Evolutionary conservation across 2,797 vertebrate genomes (phyloP), one percentile per base, ranked within the genome.

Genomic region (Danio kyathit): DNA sequence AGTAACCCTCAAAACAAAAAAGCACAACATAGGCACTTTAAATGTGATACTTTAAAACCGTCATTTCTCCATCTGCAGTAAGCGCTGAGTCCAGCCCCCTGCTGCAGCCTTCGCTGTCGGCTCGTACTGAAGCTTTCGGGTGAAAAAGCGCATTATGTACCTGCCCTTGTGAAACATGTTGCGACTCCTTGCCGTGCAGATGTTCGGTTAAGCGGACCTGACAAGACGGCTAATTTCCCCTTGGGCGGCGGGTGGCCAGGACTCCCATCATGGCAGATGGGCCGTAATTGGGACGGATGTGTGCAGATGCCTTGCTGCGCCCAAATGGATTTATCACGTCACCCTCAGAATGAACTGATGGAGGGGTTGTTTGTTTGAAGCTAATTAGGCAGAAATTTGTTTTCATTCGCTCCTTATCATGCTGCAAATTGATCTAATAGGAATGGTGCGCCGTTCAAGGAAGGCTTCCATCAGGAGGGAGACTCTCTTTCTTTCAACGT

Each of bases 371-470:
- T 96, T 92, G 88, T 96, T 95, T 89, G 94, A 89, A 93, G 93
- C 94, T 96, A 97, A 97, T 97, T 97, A 97, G 93, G 92, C 93
- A 95, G 94, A 94, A 94, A 95, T 96, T 95, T 96, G 95, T 96
- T 97, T 97, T 96, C 89, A 91, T 94, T 96, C 69, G 17, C 49
- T 66, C 85, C 90, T 91, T 88, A 92, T 92, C 91, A 90, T 86
- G 87, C 86, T 80, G 83, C 84, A 88, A 91, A 74, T 93, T 91
- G 91, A 92, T 91, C 82, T 92, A 91, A 92, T 89, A 83, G 85
- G 83, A 87, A 86, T 80, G 82, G 89, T 88, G 87, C 83, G 82
- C 86, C 38, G 43, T 69, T 65, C 12, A 7, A 60, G 46, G 74
- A 48, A 79, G 65, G n/a, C 17, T 17, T 56, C 17, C n/a, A 74